Evolutionary conservation across 2,888 invertebrate species (phyloP), one percentile per base, ranked within the genome.

Genomic region (Ferrisia virgata): DNA sequence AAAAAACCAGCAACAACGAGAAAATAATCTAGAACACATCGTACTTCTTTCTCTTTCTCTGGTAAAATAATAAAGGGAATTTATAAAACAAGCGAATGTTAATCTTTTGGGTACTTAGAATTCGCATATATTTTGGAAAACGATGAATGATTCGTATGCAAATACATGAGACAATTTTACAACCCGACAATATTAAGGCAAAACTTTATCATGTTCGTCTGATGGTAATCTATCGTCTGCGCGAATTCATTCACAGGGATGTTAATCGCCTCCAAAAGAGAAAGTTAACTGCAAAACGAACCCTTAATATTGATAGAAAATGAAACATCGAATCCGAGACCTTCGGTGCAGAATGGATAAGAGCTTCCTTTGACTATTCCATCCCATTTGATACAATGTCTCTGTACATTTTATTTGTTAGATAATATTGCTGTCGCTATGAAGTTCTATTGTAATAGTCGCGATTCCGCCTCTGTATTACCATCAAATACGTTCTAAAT

Each of bases 251-350:
- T 31, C 39, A 11, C 33, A 13, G 31, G 53, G 31, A 80, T 80
- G 80, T 80, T 80, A 80, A 80, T 80, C 40, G 80, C 53, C 80
- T 47, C 28, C 40, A 80, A 47, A 80, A 80, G 80, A 53, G 80
- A 80, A 47, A 80, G 80, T 80, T n/a, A 28, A 47, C 47, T 40
- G 31, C 43, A n/a, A 80, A 47, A 53, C 28, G 47, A 47, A 80
- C 31, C 31, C 31, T 80, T 31, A 31, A 43, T 43, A 31, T 31
- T 40, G 79, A 53, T 31, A 31, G 80, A 53, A 53, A 47, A 31
- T n/a, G 47, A 80, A 80, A 31, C 28, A 4, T 47, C 47, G 80
- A 80, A 28, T 40, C n/a, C 22, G 18, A 53, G 22, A 31, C 43
- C 9, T 31, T 47, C 28, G n/a, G 47, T 31, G 31, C 33, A 80